Conservation (phyloP, 2,797 vertebrate genomes). For the Phoxinus dragarum region DNA sequence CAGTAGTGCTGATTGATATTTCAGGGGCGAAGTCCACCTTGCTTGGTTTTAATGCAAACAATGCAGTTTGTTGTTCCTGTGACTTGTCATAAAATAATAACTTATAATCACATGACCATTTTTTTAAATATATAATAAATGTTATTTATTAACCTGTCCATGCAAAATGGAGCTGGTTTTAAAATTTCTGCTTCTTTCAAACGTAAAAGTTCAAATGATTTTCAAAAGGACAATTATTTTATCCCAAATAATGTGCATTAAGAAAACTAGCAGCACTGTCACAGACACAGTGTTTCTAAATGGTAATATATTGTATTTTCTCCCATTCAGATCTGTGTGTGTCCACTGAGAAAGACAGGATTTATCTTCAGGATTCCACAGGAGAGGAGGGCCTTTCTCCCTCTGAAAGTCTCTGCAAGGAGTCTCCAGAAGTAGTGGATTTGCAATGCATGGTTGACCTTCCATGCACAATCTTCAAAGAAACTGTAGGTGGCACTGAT, state of each 20-base stretch:
- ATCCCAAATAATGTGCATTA: background rate
- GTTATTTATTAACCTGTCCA: background rate
- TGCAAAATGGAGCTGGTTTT: background rate
- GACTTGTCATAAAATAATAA: background rate
- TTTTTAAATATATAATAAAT: background rate
- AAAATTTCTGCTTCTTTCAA: background rate
- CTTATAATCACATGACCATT: background rate
- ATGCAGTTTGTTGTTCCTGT: background rate
- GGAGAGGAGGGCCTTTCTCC: slow-evolving; percentile 49
- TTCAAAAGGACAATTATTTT: background rate
- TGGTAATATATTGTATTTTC: slow-evolving; percentile 11
- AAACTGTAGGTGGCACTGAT: slow-evolving; percentile 64
- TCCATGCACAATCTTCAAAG: slow-evolving; percentile 43
- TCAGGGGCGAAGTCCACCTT: slow-evolving; percentile 8
- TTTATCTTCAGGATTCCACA: slow-evolving; percentile 32
- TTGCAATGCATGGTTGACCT: slow-evolving; percentile 50
- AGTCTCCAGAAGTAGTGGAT: slow-evolving; percentile 56
- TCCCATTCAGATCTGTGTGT: slow-evolving; percentile 27
- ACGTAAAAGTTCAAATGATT: background rate
- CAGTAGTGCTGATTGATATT: background rate
- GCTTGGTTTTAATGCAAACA: slow-evolving; percentile 5
- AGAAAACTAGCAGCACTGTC: background rate
- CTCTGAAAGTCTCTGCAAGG: slow-evolving; percentile 51
- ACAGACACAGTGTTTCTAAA: background rate
- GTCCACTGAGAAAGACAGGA: slow-evolving; percentile 9